These are phyloP conservation scores for Antedon bifida DNA, from an alignment of 35 echinoderm and acorn worm genomes.

Conservation along the genomic window DNA sequence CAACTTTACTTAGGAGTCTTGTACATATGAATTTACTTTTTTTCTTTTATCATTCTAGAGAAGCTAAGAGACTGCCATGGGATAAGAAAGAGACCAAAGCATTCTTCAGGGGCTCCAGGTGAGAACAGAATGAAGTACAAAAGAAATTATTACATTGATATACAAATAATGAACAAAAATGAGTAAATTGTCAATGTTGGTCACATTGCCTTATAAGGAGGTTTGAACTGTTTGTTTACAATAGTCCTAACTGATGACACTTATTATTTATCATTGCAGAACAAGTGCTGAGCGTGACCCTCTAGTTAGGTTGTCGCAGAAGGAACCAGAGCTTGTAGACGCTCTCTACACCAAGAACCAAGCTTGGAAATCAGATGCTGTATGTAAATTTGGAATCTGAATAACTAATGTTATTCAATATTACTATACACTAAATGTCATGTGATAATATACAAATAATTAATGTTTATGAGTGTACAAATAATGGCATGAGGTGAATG, in stretches of 20 bases:
- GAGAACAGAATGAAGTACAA: too few relatives aligned
- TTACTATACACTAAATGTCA: background rate
- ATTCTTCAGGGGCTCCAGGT: constrained; percentile 93
- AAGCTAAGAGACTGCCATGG: constrained; percentile 78
- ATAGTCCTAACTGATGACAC: too few relatives aligned
- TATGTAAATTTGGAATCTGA: constrained; percentile 16
- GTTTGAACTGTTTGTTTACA: background rate
- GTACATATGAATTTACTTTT: too few relatives aligned
- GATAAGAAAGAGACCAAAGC: constrained; percentile 64
- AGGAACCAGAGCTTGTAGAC: constrained; percentile 78
- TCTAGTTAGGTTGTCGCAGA: constrained; percentile 47
- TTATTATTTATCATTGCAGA: constrained; percentile 19
- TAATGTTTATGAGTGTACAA: too few relatives aligned
- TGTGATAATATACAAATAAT: too few relatives aligned
- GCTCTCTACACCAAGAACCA: constrained; percentile 96
- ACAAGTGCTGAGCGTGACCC: constrained; percentile 86
- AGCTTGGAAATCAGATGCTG: constrained; percentile 97
- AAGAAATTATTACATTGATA: too few relatives aligned
- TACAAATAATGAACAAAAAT: too few relatives aligned
- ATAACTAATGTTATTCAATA: background rate
- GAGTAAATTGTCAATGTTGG: background rate
- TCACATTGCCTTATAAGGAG: background rate
- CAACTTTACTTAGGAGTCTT: background rate
- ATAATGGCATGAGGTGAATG: too few relatives aligned
- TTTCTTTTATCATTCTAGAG: constrained; percentile 24